A percentile compares a stretch with the other conserved stretches of the same genome.
phyloP scores from a whole-genome alignment of 1,140 invertebrate genomes.

The Dendroctonus valens region DNA sequence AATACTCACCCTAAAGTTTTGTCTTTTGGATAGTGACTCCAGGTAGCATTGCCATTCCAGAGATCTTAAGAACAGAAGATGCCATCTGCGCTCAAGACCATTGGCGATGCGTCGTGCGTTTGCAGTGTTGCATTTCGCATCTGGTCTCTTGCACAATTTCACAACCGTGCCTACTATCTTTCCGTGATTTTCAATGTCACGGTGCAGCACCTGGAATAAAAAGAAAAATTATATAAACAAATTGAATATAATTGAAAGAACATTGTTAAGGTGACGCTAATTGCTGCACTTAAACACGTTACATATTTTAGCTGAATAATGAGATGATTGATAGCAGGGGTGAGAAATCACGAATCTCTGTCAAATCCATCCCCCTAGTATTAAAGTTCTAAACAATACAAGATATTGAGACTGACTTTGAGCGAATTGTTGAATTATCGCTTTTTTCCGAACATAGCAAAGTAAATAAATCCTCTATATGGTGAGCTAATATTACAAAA shows the following conservation, averaged over 20 bases:
- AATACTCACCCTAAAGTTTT: slow-evolving; percentile 39
- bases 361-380: too few relatives aligned
- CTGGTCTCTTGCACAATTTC: slow-evolving; percentile 57
- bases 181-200: slow-evolving; percentile 80
- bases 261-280: neutral
- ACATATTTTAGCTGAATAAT: too few relatives aligned
- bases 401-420: too few relatives aligned
- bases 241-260: neutral
- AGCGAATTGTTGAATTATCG: too few relatives aligned
- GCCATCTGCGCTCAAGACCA: slow-evolving; percentile 80
- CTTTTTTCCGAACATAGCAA: too few relatives aligned
- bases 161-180: slow-evolving; percentile 78
- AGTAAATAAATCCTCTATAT: too few relatives aligned
- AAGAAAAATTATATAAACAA: slow-evolving; percentile 18
- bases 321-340: too few relatives aligned
- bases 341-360: too few relatives aligned
- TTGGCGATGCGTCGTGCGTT: slow-evolving; percentile 52
- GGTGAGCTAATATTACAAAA: too few relatives aligned
- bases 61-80: slow-evolving; percentile 79
- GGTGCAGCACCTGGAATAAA: slow-evolving; percentile 72
- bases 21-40: slow-evolving; percentile 52
- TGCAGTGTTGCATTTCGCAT: slow-evolving; percentile 43
- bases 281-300: too few relatives aligned
- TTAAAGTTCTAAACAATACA: too few relatives aligned
- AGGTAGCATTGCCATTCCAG: slow-evolving; percentile 87